phyloP scores from a whole-genome alignment of 1,140 invertebrate genomes.

The Steinernema feltiae region DNA sequence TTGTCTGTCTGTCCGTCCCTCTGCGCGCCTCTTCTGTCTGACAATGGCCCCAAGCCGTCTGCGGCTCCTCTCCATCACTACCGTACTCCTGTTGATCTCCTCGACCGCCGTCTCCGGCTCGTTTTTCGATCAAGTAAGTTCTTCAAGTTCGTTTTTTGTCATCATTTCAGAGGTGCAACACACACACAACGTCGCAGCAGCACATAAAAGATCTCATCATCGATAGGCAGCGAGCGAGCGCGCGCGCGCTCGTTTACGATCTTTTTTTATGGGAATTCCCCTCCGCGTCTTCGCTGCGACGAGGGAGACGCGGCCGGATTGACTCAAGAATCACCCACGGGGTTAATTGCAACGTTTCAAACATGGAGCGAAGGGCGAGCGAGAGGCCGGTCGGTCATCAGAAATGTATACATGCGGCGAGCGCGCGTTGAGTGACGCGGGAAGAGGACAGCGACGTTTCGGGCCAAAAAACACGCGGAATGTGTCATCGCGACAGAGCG shows the following conservation, averaged over 20 bases:
- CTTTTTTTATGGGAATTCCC: slow-evolving; percentile 15
- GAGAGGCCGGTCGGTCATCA: neutral
- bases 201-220: slow-evolving; percentile 15
- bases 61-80: neutral
- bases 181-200: neutral
- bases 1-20: too few relatives aligned
- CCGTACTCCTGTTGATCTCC: neutral
- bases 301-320: too few relatives aligned
- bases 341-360: too few relatives aligned
- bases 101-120: neutral
- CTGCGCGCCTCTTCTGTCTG: too few relatives aligned
- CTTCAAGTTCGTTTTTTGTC: neutral
- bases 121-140: slow-evolving; percentile 3
- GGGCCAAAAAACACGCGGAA: too few relatives aligned
- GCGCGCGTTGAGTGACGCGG: too few relatives aligned
- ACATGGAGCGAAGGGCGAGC: too few relatives aligned
- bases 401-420: too few relatives aligned
- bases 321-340: too few relatives aligned
- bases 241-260: slow-evolving; percentile 4
- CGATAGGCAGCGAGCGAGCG: neutral
- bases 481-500: too few relatives aligned
- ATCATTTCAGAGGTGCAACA: neutral
- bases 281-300: neutral
- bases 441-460: too few relatives aligned
- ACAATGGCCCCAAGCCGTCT: too few relatives aligned